Evolutionary conservation across 2,888 invertebrate species (phyloP), one percentile per base, ranked within the genome.

Genomic region (Melinopterus prodromus): DNA sequence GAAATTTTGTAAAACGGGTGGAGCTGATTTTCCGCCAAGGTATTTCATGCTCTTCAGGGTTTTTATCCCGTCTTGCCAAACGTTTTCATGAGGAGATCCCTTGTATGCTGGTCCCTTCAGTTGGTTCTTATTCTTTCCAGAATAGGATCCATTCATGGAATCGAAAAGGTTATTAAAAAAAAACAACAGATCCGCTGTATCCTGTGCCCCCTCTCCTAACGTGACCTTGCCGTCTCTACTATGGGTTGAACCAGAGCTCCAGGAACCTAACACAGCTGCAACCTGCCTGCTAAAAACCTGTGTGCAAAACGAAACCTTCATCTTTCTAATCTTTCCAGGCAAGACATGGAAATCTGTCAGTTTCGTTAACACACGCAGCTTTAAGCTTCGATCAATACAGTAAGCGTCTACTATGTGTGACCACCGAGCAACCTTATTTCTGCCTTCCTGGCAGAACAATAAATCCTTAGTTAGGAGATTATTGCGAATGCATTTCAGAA

Each of bases 401-500:
- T 84, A 83, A 70, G 83, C 81, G 76, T 15, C 7, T 36, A 77
- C 36, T 14, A 83, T 81, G 71, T 82, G 72, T 38, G 80, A 37
- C 82, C 83, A 83, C 69, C 77, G 77, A 36, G 80, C 80, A 15
- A 9, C 36, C 26, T 78, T 70, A 69, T 9, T 71, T 16, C 9
- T 71, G 26, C 36, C 76, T 0, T 76, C 36, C 6, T 76, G 5
- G 9, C 77, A 74, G 14, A 76, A 82, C 69, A 69, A 16, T 15
- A 83, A 70, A 9, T 77, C 77, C 78, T 83, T 78, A 53, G 72
- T 82, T 35, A 82, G n/a, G n/a, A n/a, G n/a, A n/a, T n/a, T n/a
- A n/a, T n/a, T n/a, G 71, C 82, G 74, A 36, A 80, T 75, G 16
- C 81, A 74, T 69, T 83, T 83, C 16, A 82, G 76, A 69, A 82